Conservation (phyloP, 2,888 invertebrate species). For the Neocrepidodera transversa region DNA sequence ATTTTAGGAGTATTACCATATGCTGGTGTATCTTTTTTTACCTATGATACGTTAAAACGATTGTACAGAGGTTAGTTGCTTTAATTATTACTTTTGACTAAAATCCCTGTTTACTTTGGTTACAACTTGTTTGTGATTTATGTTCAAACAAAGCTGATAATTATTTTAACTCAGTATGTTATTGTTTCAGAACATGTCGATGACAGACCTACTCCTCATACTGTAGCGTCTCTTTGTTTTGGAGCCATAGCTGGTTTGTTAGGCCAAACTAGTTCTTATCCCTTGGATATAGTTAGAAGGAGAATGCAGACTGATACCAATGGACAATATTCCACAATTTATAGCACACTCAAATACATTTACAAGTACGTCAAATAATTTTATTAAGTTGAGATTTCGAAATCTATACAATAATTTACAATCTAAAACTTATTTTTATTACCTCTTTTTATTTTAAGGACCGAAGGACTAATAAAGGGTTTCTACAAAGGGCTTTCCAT, state of each 20-base stretch:
- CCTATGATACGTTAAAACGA: slow-evolving; percentile 92
- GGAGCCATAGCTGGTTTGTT: slow-evolving; percentile 93
- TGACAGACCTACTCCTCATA: slow-evolving; percentile 48
- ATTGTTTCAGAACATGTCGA: slow-evolving; percentile 50
- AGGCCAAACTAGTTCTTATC: slow-evolving; percentile 96
- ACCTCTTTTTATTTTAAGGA: slow-evolving; percentile 62
- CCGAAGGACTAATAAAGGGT: slow-evolving; percentile 87
- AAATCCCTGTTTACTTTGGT: too few species aligned
- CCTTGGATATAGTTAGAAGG: slow-evolving; percentile 86
- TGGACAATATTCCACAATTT: slow-evolving; percentile 70
- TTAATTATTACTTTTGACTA: too few species aligned
- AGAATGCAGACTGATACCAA: slow-evolving; percentile 68
- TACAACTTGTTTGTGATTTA: too few species aligned
- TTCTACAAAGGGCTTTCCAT: slow-evolving; percentile 99
- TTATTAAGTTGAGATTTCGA: too few species aligned
- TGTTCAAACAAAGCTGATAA: too few species aligned
- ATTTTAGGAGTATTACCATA: slow-evolving; percentile 94
- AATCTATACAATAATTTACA: too few species aligned
- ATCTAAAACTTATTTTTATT: too few species aligned
- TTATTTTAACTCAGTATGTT: too few species aligned
- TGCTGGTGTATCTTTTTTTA: slow-evolving; percentile 96
- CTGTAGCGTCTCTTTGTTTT: slow-evolving; percentile 75
- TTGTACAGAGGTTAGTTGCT: slow-evolving; percentile 70
- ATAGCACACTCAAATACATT: slow-evolving; percentile 71
- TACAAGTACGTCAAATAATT: slow-evolving; percentile 66